Conservation (phyloP, 2,888 invertebrate species). For the Torymus aiolomorphi region DNA sequence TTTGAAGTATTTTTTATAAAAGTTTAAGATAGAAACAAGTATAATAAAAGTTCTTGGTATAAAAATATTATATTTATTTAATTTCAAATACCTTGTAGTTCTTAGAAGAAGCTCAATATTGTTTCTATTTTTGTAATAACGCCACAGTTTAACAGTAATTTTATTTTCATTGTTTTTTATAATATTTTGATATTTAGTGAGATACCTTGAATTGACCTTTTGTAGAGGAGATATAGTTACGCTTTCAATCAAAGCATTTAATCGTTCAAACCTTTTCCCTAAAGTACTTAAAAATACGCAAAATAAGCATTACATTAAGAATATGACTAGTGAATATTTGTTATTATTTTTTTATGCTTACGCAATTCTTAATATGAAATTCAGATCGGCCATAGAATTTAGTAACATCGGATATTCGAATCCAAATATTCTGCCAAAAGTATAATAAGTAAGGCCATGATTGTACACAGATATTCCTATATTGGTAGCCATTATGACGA, state of each 20-base stretch:
- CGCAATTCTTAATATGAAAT: slow-evolving; percentile 18
- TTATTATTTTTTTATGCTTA: slow-evolving; percentile 8
- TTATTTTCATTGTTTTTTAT: slow-evolving; percentile 28
- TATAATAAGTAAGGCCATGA: background rate
- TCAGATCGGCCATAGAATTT: slow-evolving; percentile 17
- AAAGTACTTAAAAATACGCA: background rate
- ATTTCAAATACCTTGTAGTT: slow-evolving; percentile 33
- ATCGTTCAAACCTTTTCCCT: slow-evolving; percentile 51
- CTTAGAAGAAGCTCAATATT: slow-evolving; percentile 36
- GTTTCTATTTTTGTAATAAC: slow-evolving; percentile 34
- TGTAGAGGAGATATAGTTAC: background rate
- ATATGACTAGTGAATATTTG: background rate
- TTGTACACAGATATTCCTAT: too few species aligned
- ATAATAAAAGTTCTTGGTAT: too few species aligned
- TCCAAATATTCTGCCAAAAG: background rate
- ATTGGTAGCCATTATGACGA: background rate
- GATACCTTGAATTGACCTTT: background rate
- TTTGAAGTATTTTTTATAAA: too few species aligned
- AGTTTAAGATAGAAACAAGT: too few species aligned
- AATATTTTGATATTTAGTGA: slow-evolving; percentile 31
- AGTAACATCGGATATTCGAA: slow-evolving; percentile 1
- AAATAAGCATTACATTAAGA: background rate
- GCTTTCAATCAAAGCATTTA: slow-evolving; percentile 46
- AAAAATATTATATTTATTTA: too few species aligned
- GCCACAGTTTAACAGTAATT: slow-evolving; percentile 1